These are phyloP conservation scores for Monochamus alternatus DNA, from an alignment of 2,888 invertebrate genomes.

Conservation along the genomic window DNA sequence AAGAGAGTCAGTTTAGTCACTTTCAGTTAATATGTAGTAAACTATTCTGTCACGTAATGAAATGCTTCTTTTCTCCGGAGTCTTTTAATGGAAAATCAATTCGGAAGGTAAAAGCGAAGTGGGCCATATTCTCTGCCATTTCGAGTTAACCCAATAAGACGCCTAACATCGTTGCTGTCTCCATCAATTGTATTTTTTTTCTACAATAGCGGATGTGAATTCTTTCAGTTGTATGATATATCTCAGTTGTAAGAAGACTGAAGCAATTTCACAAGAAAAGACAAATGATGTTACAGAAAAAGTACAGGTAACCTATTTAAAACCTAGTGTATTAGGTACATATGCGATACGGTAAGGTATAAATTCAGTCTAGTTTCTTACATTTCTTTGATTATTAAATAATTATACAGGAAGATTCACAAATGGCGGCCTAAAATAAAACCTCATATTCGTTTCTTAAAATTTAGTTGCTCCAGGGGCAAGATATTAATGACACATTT, in stretches of 20 bases:
- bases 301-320: too few relatives aligned
- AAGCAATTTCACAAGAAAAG: too few relatives aligned
- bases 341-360: background rate
- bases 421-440: too few relatives aligned
- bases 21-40: slow-evolving; percentile 1
- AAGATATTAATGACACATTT: too few relatives aligned
- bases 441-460: too few relatives aligned
- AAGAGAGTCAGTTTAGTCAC: background rate
- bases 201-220: too few relatives aligned
- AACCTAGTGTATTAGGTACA: too few relatives aligned
- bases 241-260: too few relatives aligned
- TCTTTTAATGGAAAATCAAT: slow-evolving; percentile 8
- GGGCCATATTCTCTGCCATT: background rate
- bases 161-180: background rate
- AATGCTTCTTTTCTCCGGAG: background rate
- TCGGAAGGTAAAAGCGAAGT: background rate
- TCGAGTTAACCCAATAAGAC: slow-evolving; percentile 9
- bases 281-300: too few relatives aligned
- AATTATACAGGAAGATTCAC: background rate
- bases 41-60: background rate
- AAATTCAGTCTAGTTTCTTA: too few relatives aligned
- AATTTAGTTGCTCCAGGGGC: too few relatives aligned
- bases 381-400: background rate
- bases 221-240: too few relatives aligned
- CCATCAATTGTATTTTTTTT: background rate